These are phyloP conservation scores for Caracal caracal DNA, from an alignment of 2,113 vertebrate species.

Conservation along the genomic window DNA sequence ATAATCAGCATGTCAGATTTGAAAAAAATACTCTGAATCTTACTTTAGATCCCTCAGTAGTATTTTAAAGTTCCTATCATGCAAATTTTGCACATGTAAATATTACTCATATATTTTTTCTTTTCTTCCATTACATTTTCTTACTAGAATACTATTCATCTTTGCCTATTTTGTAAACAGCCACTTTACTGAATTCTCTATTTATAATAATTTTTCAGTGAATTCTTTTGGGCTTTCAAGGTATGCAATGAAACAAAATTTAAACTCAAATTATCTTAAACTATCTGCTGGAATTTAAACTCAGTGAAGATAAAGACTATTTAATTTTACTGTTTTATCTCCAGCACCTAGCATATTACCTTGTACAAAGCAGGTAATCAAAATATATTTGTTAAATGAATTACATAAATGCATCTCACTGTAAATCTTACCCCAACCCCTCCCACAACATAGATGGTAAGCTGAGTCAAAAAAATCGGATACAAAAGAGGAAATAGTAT, in stretches of 20 bases:
- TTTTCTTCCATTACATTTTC: slow-evolving; percentile 29
- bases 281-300: not conserved
- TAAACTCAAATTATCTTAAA: slow-evolving; percentile 28
- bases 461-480: not conserved
- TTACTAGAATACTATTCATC: not conserved
- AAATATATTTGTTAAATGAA: not conserved
- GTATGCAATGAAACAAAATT: not conserved
- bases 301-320: not conserved
- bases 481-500: not conserved
- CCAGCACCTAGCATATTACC: not conserved
- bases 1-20: not conserved
- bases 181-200: not conserved
- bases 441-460: not conserved
- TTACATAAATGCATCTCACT: not conserved
- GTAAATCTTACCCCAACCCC: not conserved
- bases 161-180: slow-evolving; percentile 24
- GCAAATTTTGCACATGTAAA: slow-evolving; percentile 8
- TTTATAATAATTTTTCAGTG: not conserved
- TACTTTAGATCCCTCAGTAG: not conserved
- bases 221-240: not conserved
- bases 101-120: not conserved
- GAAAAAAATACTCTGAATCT: not conserved
- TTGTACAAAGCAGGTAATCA: not conserved
- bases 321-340: not conserved
- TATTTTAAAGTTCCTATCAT: slow-evolving; percentile 40